These are phyloP conservation scores for Brachylomia viminalis DNA, from an alignment of 2,888 invertebrate species.

Conservation along the genomic window DNA sequence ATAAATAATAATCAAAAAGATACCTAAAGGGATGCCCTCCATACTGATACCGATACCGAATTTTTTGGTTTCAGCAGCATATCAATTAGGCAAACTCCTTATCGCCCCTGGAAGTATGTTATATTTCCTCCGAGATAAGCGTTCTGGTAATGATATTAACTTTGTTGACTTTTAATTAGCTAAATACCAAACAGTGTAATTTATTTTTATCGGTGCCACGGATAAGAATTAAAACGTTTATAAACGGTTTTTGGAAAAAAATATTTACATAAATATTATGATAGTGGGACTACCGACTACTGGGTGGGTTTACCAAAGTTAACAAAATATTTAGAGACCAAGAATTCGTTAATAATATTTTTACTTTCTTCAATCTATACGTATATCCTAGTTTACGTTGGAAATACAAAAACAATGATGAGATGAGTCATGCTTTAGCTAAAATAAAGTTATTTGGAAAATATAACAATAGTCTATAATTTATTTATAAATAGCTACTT, in stretches of 20 bases:
- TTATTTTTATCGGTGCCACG: constrained; percentile 53
- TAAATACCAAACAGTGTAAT: constrained; percentile 53
- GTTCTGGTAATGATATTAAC: constrained; percentile 61
- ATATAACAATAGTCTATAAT: not conserved
- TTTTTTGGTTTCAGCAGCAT: constrained; percentile 49
- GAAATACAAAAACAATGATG: constrained; percentile 6
- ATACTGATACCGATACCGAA: constrained; percentile 30
- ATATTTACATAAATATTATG: constrained; percentile 11
- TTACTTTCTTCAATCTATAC: not conserved
- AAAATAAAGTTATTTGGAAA: not conserved
- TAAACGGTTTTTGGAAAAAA: constrained; percentile 20
- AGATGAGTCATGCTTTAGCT: constrained; percentile 1
- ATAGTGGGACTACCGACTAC: not conserved
- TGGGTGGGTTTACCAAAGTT: constrained; percentile 11
- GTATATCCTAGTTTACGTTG: not conserved
- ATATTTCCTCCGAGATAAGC: constrained; percentile 70
- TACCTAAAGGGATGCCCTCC: not conserved
- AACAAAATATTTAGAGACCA: not conserved
- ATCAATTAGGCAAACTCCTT: constrained; percentile 62
- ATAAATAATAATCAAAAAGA: not conserved
- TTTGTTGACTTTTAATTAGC: constrained; percentile 66
- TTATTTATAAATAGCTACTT: not conserved
- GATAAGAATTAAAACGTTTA: constrained; percentile 43
- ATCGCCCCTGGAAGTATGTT: constrained; percentile 65
- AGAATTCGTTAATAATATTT: constrained; percentile 2